Percentiles rank a stretch among this genome's conserved stretches.
These are phyloP conservation scores for Cantharis rufa DNA, from an alignment of 2,888 invertebrate species.

Conservation along the genomic window DNA sequence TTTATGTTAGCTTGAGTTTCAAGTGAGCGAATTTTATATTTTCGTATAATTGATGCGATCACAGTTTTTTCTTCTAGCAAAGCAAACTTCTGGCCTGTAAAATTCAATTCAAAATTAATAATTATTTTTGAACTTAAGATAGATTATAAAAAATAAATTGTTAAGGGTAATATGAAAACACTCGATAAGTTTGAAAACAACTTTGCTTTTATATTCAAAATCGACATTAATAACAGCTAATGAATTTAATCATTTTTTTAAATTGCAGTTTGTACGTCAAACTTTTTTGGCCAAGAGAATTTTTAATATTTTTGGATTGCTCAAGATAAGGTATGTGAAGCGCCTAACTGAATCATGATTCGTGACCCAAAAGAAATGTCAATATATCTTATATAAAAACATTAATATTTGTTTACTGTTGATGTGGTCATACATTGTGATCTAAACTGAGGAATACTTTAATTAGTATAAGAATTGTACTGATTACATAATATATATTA, in stretches of 20 bases:
- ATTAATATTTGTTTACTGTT: too few relatives aligned
- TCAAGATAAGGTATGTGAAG: too few relatives aligned
- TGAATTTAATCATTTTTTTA: too few relatives aligned
- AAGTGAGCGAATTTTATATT: constrained; percentile 35
- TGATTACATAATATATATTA: too few relatives aligned
- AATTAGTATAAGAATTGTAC: neutral
- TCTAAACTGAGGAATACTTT: neutral
- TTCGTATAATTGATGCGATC: constrained; percentile 36
- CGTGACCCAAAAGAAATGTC: too few relatives aligned
- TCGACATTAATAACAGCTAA: too few relatives aligned
- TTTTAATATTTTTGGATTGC: too few relatives aligned
- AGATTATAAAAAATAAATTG: neutral
- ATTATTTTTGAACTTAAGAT: neutral
- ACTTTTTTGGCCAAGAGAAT: too few relatives aligned
- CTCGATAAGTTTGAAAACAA: neutral
- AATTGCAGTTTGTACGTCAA: too few relatives aligned
- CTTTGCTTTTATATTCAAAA: neutral
- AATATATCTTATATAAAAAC: too few relatives aligned
- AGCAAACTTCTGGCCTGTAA: constrained; percentile 41
- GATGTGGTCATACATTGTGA: neutral
- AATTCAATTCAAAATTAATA: neutral
- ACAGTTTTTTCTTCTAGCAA: constrained; percentile 39
- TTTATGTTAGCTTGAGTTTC: constrained; percentile 35
- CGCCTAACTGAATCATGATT: too few relatives aligned
- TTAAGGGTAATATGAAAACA: neutral